Percentiles rank a stretch among this genome's conserved stretches.
phyloP scores from a whole-genome alignment of 2,113 vertebrate genomes.

The Tonatia bakeri region DNA sequence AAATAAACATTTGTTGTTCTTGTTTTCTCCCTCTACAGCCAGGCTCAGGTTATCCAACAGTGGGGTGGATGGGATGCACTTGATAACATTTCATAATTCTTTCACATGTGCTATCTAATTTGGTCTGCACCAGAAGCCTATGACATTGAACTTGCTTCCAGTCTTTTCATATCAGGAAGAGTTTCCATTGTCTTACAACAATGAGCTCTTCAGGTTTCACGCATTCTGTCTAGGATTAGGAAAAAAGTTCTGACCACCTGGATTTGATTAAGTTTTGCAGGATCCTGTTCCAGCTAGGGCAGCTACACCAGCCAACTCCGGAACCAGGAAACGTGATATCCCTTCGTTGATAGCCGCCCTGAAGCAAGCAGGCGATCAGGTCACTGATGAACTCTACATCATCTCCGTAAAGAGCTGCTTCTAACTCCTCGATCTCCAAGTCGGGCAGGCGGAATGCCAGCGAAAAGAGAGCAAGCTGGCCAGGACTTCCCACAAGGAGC shows the following conservation, averaged over 20 bases:
- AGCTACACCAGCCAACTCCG: background rate
- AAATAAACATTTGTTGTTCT: constrained; percentile 14
- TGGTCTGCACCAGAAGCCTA: background rate
- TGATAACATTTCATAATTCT: background rate
- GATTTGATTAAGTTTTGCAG: background rate
- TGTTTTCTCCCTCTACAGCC: background rate
- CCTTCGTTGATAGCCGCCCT: constrained; percentile 95
- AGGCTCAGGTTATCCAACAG: background rate
- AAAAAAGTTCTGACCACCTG: background rate
- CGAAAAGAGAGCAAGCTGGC: background rate
- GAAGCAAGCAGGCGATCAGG: constrained; percentile 92
- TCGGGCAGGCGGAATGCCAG: background rate
- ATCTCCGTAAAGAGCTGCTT: constrained; percentile 92
- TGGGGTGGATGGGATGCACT: background rate
- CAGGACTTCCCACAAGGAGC: background rate
- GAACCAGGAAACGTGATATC: constrained; percentile 85
- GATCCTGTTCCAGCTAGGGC: background rate
- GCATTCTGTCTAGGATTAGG: background rate
- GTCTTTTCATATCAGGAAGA: background rate
- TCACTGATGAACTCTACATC: constrained; percentile 93
- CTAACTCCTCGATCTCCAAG: constrained; percentile 86
- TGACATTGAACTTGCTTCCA: background rate
- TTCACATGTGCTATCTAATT: background rate
- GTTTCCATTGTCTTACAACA: background rate
- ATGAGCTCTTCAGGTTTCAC: background rate